Base-by-base conservation (phyloP, 2,888 invertebrate species). In the Leptogaster cylindrica region DNA sequence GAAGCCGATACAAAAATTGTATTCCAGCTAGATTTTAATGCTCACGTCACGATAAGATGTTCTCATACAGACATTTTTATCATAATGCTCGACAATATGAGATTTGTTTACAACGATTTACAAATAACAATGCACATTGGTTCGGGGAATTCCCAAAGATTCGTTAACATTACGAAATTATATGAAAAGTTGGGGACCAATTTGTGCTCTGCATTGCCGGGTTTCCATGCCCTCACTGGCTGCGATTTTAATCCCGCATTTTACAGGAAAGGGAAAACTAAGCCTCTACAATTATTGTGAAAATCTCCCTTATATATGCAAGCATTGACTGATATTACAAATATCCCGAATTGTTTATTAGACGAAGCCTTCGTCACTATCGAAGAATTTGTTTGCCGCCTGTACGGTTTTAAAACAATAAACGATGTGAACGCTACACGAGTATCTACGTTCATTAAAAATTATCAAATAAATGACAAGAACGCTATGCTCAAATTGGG, bases 1-100 rank as follows among this genome's bases (percentile, higher is more conserved):
- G 51, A 51, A 51, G 28, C 52, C 10, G 51, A 65, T 33, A 65
- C 65, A 6, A 50, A 65, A 48, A 50, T 63, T 10, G 6, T 63
- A 2, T 63, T 63, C 28, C 46, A 63, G 7, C 6, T 51, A 14
- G 16, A 27, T 12, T 6, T 3, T 2, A 16, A 51, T 31, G 28
- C 27, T 14, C 10, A 51, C 12, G 31, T 51, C 16, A 14, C 10
- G 6, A 51, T 51, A 51, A 25, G 31, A 51, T 51, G 51, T 28
- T 28, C 51, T 2, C 28, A 27, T 20, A 51, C 51, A 31, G 51
- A 51, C 14, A 51, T 51, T 31, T 31, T 27, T 3, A 51, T 51
- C 2, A 51, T 28, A 12, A 7, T 28, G 16, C 31, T 51, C 6
- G 46, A 10, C 12, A 46, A 46, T 18, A 46, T 46, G 46, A 18